Conservation (phyloP, 2,888 invertebrate species). For the Heliconius hortense region DNA sequence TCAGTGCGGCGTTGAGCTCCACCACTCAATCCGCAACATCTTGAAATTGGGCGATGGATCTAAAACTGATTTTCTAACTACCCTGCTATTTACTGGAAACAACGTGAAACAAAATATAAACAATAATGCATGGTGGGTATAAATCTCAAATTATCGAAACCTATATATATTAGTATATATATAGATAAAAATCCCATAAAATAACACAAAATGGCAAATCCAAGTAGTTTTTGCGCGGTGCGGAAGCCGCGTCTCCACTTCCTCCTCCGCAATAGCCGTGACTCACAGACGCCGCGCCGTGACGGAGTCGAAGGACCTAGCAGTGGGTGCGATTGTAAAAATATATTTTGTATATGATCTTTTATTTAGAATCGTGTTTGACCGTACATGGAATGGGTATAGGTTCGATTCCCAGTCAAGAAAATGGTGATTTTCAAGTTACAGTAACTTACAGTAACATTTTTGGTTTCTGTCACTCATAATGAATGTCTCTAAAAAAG, state of each 20-base stretch:
- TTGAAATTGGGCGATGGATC: background rate
- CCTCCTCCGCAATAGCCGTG: slow-evolving; percentile 42
- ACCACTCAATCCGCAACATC: too few species aligned
- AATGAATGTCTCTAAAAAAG: too few species aligned
- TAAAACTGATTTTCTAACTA: too few species aligned
- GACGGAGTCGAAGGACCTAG: slow-evolving; percentile 27
- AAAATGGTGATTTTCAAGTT: too few species aligned
- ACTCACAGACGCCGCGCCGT: slow-evolving; percentile 27
- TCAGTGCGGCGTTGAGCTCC: too few species aligned
- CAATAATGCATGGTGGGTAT: too few species aligned
- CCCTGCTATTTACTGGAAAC: too few species aligned
- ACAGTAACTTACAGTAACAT: too few species aligned
- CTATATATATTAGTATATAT: too few species aligned
- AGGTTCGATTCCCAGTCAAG: background rate
- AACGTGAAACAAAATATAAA: too few species aligned
- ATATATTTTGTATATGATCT: background rate
- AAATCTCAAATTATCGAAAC: too few species aligned
- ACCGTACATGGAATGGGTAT: background rate
- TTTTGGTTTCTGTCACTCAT: too few species aligned
- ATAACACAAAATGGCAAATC: background rate
- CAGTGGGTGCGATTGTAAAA: slow-evolving; percentile 23
- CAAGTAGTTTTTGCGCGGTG: slow-evolving; percentile 42
- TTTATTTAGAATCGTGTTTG: background rate
- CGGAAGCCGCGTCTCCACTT: slow-evolving; percentile 48
- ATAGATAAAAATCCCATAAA: background rate